Evolutionary conservation across 1,140 invertebrate genomes (phyloP).

Genomic region (Idris sp.): DNA sequence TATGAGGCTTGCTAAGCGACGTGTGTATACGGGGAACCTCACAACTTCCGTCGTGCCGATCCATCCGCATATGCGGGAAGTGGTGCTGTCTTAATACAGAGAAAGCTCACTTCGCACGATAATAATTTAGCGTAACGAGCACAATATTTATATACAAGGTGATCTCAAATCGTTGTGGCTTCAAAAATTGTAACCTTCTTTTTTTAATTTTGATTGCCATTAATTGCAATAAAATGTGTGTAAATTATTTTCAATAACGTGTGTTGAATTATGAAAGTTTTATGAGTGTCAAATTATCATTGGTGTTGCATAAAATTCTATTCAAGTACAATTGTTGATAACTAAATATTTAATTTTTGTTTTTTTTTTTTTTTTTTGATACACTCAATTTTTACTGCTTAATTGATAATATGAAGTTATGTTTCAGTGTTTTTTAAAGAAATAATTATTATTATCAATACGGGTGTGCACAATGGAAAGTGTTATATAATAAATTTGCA

Average conservation of each 20-base stretch:
- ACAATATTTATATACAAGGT: constrained; percentile 36
- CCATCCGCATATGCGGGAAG: constrained; percentile 53
- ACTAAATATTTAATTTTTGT: too few relatives aligned
- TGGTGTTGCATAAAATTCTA: neutral
- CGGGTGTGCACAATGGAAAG: constrained; percentile 25
- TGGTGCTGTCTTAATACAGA: constrained; percentile 45
- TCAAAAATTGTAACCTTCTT: neutral
- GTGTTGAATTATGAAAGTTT: too few relatives aligned
- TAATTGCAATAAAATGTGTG: neutral
- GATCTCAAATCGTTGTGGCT: constrained; percentile 11
- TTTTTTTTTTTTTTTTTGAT: too few relatives aligned
- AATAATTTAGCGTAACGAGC: constrained; percentile 55
- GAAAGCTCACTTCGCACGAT: constrained; percentile 60
- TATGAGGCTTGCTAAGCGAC: constrained; percentile 35
- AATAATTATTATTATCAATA: too few relatives aligned
- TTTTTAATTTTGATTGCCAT: neutral
- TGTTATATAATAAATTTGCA: constrained; percentile 32
- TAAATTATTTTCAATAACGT: neutral
- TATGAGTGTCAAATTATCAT: too few relatives aligned
- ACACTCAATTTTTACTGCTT: too few relatives aligned
- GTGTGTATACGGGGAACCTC: constrained; percentile 21
- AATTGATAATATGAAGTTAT: too few relatives aligned
- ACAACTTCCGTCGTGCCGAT: constrained; percentile 49
- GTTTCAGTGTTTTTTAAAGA: constrained; percentile 11
- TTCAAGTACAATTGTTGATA: too few relatives aligned